Conservation (phyloP, 2,113 vertebrate genomes). For the Globicephala melas region DNA sequence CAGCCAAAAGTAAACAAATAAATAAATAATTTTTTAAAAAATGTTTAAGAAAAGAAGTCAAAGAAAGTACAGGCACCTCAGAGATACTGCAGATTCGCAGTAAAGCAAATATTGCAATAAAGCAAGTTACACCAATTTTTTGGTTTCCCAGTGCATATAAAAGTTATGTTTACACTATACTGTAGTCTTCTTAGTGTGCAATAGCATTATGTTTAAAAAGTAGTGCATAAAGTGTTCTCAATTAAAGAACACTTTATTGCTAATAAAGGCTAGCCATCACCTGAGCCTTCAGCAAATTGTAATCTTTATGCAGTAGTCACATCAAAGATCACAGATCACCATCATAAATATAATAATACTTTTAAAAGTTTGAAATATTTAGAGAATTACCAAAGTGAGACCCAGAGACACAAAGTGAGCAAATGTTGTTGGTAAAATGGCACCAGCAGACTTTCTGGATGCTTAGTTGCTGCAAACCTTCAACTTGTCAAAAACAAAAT, state of each 20-base stretch:
- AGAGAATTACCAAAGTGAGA: not conserved
- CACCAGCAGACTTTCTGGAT: fast-evolving
- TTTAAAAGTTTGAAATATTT: not conserved
- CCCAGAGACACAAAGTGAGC: not conserved
- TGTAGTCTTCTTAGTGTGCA: too few relatives aligned
- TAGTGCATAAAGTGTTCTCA: too few relatives aligned
- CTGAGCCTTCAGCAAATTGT: not conserved
- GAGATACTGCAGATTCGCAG: not conserved
- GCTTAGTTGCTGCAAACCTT: not conserved
- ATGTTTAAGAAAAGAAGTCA: not conserved
- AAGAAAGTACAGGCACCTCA: not conserved
- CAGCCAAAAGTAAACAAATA: too few relatives aligned
- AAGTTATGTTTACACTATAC: not conserved
- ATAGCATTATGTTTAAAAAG: too few relatives aligned
- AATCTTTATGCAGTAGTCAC: not conserved
- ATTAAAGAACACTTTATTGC: not conserved
- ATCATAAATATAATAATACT: not conserved
- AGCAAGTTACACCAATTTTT: not conserved
- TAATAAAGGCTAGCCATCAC: not conserved
- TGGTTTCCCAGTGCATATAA: not conserved
- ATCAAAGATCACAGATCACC: not conserved
- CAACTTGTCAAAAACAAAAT: not conserved
- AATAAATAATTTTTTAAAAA: too few relatives aligned
- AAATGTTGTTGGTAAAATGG: not conserved
- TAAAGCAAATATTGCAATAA: not conserved